Conservation (phyloP, 2,888 invertebrate genomes). For the Melitaea athalia region DNA sequence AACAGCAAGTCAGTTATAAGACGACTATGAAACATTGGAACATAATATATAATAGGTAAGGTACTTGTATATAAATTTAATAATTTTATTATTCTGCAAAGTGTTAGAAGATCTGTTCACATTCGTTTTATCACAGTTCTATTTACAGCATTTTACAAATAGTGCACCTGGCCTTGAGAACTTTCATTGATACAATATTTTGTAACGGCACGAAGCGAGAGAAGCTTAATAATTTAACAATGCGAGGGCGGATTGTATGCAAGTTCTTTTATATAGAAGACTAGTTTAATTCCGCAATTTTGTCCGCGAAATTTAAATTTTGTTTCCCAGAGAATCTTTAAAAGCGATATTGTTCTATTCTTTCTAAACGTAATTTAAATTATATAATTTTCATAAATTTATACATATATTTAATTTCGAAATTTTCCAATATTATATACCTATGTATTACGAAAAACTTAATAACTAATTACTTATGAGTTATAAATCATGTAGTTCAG, state of each 20-base stretch:
- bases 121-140: neutral
- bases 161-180: neutral
- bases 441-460: too few species aligned
- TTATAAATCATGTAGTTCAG: too few species aligned
- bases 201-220: neutral
- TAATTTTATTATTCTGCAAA: neutral
- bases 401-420: too few species aligned
- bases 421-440: too few species aligned
- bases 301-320: neutral
- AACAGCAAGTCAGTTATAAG: too few species aligned
- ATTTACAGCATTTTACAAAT: neutral
- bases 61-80: neutral
- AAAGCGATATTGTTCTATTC: neutral
- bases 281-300: neutral
- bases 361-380: too few species aligned
- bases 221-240: neutral
- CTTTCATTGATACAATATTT: constrained; percentile 1
- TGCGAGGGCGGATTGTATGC: neutral
- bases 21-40: too few species aligned
- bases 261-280: neutral
- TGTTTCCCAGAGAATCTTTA: neutral
- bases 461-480: too few species aligned
- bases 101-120: neutral
- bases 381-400: too few species aligned
- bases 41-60: too few species aligned